Conservation (phyloP, 2,113 vertebrate genomes). For the Peucedramus taeniatus region DNA sequence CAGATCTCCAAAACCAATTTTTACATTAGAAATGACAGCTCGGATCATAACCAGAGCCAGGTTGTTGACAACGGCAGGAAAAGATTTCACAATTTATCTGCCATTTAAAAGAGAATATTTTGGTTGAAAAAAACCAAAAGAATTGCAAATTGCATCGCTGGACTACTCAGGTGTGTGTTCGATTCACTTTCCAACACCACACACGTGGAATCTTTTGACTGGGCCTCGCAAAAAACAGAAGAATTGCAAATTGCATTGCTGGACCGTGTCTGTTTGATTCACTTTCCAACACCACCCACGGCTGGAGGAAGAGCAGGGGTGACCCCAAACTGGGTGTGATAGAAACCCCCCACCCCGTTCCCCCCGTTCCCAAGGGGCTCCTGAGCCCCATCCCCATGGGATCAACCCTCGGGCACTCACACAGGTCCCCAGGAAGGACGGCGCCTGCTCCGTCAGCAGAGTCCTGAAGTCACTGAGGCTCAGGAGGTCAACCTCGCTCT, state of each 20-base stretch:
- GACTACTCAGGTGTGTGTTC: no score
- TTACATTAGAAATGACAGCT: background rate
- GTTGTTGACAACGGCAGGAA: background rate
- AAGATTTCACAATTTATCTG: background rate
- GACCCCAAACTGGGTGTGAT: background rate
- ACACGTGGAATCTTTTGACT: background rate
- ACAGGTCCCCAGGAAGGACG: background rate
- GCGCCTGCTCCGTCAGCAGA: background rate
- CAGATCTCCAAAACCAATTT: background rate
- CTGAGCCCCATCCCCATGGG: background rate
- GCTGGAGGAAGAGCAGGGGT: accelerated
- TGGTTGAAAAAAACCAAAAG: background rate
- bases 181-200: background rate
- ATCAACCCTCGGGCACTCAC: background rate
- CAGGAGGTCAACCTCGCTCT: accelerated
- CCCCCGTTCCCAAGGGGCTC: accelerated
- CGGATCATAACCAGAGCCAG: background rate
- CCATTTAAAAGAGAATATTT: background rate
- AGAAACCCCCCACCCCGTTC: background rate
- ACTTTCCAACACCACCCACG: background rate
- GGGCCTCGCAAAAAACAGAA: background rate
- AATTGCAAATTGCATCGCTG: background rate
- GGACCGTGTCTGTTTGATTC: background rate
- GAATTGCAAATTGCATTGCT: background rate
- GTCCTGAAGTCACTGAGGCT: accelerated